Base-by-base conservation (phyloP, 2,113 vertebrate species). In the Morphnarchus princeps region DNA sequence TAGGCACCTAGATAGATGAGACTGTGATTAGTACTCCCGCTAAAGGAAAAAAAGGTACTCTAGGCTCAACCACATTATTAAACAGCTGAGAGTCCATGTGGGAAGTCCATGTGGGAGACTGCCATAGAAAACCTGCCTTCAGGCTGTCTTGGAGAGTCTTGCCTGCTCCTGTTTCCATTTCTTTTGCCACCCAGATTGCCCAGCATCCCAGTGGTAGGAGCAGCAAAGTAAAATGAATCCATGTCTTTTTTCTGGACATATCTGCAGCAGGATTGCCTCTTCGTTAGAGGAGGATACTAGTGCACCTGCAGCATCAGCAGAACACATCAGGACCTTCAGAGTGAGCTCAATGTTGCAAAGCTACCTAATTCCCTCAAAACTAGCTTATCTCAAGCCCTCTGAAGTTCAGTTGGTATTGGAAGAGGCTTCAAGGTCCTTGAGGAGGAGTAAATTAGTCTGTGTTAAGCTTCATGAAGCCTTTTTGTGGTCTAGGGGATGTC, bases 1-100 rank as follows among this genome's bases (percentile, higher is more conserved):
- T 34, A 95, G 78, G 84, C 36, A 79, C 82, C 82, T 55, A 57
- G 93, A 32, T 82, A 93, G 93, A 91, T 89, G 84, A 95, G 70
- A 52, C 49, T 90, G 70, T 96, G 91, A 95, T 97, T 96, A 96
- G 70, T 72, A 40, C 22, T 95, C 40, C 57, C 1, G 25, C 91
- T 85, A 31, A 84, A 96, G 77, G 69, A 59, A 69, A 55, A 76
- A 54, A 59, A 77, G 42, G 14, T 73, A 61, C 77, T 57, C 34
- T 67, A 43, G 87, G 91, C 74, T 95, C 78, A 87, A 91, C 61
- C 49, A 49, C 10, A 4, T 97, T 91, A 96, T 95, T 97, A 95
- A 96, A 76, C n/a, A 95, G 12, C 47, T 67, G 83, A 82, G 77
- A 95, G 81, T 82, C 94, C 73, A 22, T 10, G 57, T 3, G 1